Evolutionary conservation across 1,140 invertebrate species (phyloP).

Genomic region (Ylistrum balloti): DNA sequence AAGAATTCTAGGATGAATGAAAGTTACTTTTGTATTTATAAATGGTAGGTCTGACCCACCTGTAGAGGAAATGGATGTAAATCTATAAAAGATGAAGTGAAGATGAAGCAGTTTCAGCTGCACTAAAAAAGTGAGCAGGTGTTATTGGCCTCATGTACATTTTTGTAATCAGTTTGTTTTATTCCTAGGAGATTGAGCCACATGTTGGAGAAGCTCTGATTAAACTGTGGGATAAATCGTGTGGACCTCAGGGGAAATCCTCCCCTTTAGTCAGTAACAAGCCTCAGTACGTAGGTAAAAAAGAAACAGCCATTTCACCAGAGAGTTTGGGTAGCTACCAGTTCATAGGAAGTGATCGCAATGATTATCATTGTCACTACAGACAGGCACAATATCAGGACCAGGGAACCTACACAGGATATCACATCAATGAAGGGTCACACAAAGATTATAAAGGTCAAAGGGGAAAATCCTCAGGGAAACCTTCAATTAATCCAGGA

Average conservation of each 20-base stretch:
- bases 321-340: constrained; percentile 22
- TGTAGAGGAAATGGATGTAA: too few species aligned
- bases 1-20: too few species aligned
- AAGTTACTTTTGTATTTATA: too few species aligned
- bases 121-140: too few species aligned
- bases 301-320: not conserved
- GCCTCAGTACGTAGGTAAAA: constrained; percentile 3
- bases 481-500: not conserved
- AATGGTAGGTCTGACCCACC: too few species aligned
- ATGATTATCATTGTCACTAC: not conserved
- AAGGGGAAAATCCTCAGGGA: constrained; percentile 1
- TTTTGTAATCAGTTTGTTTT: too few species aligned
- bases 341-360: not conserved
- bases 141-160: too few species aligned
- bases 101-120: too few species aligned
- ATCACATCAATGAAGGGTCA: constrained; percentile 36
- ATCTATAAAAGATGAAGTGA: too few species aligned
- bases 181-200: constrained; percentile 83
- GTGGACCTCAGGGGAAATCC: constrained; percentile 40
- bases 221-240: constrained; percentile 82
- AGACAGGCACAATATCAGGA: not conserved
- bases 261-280: not conserved
- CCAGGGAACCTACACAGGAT: constrained; percentile 38
- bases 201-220: constrained; percentile 82
- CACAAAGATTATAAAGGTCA: constrained; percentile 44